Percentiles rank a stretch among this genome's conserved stretches.
phyloP scores from a whole-genome alignment of 2,797 vertebrate genomes.

The Sebastes nivosus region DNA sequence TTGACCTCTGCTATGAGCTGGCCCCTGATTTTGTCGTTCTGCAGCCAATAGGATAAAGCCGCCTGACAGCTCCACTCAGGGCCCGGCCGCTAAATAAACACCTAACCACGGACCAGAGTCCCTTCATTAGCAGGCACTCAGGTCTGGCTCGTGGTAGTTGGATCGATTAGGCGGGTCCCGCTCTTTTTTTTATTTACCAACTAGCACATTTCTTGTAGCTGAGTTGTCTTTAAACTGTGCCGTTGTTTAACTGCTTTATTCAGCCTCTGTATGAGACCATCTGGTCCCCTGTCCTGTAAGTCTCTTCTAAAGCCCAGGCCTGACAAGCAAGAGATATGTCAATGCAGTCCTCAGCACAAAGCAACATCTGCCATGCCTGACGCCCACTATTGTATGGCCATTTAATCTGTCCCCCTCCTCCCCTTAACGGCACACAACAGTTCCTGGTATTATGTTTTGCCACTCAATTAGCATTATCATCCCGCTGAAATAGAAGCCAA shows the following conservation, averaged over 20 bases:
- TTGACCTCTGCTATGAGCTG: slow-evolving; percentile 70
- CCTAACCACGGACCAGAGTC: slow-evolving; percentile 70
- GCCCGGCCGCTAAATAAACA: slow-evolving; percentile 77
- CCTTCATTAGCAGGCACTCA: slow-evolving; percentile 81
- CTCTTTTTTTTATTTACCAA: slow-evolving; percentile 90
- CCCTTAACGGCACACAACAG: slow-evolving; percentile 96
- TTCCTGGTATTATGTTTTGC: slow-evolving; percentile 99
- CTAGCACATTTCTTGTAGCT: slow-evolving; percentile 84
- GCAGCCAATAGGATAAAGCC: slow-evolving; percentile 50
- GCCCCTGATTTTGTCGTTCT: slow-evolving; percentile 41
- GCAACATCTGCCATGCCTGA: slow-evolving; percentile 99
- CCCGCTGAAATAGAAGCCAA: slow-evolving; percentile 99
- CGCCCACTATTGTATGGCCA: slow-evolving; percentile 96
- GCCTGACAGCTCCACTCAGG: slow-evolving; percentile 65
- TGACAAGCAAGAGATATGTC: slow-evolving; percentile 99
- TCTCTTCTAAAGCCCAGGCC: slow-evolving; percentile 91
- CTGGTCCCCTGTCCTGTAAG: slow-evolving; percentile 93
- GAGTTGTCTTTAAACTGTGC: slow-evolving; percentile 84
- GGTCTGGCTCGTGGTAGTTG: slow-evolving; percentile 69
- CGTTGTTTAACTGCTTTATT: slow-evolving; percentile 91
- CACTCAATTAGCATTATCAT: slow-evolving; percentile 99
- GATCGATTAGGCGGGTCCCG: slow-evolving; percentile 86
- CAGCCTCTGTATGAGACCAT: slow-evolving; percentile 90
- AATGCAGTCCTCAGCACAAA: slow-evolving; percentile 94
- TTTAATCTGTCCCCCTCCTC: slow-evolving; percentile 97